phyloP scores from a whole-genome alignment of 2,797 vertebrate species.

The Leptodactylus fallax region DNA sequence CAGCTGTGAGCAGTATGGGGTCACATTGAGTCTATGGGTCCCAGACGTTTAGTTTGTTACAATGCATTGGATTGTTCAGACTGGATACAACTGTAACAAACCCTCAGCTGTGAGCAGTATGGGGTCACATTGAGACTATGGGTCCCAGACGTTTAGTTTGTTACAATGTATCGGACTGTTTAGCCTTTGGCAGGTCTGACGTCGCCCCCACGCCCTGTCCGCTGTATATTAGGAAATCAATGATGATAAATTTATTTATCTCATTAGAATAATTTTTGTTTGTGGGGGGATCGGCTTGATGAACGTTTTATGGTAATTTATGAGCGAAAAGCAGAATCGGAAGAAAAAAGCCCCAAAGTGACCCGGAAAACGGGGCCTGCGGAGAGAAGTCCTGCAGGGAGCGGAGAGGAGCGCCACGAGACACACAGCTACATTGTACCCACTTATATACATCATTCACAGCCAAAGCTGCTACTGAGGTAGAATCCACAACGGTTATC shows the following conservation, averaged over 20 bases:
- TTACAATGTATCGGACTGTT: too few relatives aligned
- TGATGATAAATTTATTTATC: conserved; percentile 1
- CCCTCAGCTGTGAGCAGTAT: neutral
- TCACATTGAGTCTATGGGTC: too few relatives aligned
- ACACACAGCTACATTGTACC: neutral
- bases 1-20: neutral
- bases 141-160: too few relatives aligned
- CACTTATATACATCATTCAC: neutral
- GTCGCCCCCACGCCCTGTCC: neutral
- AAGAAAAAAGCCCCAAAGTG: neutral
- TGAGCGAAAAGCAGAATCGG: neutral
- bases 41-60: neutral
- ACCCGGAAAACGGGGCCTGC: neutral
- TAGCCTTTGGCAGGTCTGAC: neutral
- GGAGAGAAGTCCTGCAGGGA: too few relatives aligned
- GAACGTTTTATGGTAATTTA: conserved; percentile 31
- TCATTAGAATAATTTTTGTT: conserved; percentile 12
- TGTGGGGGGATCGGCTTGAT: conserved; percentile 1
- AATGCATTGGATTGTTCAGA: neutral
- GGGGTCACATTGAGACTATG: too few relatives aligned
- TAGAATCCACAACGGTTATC: too few relatives aligned
- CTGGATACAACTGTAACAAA: neutral
- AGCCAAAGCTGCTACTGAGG: neutral
- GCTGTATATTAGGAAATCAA: conserved; percentile 5
- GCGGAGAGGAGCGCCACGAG: neutral